Conservation (phyloP, 2,113 vertebrate genomes). For the Psittacula cyanocephala region DNA sequence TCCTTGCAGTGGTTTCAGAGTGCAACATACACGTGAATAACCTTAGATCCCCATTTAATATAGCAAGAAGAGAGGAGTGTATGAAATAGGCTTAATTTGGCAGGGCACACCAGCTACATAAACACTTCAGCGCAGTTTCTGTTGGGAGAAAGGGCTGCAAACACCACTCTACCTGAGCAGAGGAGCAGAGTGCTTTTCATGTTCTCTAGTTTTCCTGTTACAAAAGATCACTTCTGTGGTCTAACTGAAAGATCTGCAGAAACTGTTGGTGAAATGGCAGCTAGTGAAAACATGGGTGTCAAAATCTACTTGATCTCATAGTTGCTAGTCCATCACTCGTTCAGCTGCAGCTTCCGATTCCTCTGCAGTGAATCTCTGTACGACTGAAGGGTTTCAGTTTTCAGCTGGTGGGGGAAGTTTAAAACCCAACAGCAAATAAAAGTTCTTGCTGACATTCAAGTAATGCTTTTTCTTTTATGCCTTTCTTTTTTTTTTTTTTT, state of each 20-base stretch:
- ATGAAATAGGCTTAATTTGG: neutral
- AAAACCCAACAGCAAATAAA: neutral
- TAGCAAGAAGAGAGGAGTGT: neutral
- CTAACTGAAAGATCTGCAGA: neutral
- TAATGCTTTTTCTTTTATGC: neutral
- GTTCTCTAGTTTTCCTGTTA: neutral
- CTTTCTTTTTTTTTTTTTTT: no score
- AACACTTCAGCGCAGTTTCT: neutral
- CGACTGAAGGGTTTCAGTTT: neutral
- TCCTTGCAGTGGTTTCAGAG: neutral
- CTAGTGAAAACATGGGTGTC: neutral
- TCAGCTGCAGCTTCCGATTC: neutral
- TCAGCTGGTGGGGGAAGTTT: neutral
- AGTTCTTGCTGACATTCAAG: neutral
- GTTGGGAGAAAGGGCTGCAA: neutral
- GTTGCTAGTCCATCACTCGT: accelerated
- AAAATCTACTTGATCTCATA: neutral
- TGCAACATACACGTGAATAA: neutral
- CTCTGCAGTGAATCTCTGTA: neutral
- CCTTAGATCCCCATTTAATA: neutral
- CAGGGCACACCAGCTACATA: neutral
- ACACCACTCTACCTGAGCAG: neutral
- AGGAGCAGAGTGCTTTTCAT: neutral
- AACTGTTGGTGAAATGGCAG: neutral
- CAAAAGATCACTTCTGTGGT: neutral